Evolutionary conservation across 2,113 vertebrate species (phyloP).

Genomic region (Verasper variegatus): DNA sequence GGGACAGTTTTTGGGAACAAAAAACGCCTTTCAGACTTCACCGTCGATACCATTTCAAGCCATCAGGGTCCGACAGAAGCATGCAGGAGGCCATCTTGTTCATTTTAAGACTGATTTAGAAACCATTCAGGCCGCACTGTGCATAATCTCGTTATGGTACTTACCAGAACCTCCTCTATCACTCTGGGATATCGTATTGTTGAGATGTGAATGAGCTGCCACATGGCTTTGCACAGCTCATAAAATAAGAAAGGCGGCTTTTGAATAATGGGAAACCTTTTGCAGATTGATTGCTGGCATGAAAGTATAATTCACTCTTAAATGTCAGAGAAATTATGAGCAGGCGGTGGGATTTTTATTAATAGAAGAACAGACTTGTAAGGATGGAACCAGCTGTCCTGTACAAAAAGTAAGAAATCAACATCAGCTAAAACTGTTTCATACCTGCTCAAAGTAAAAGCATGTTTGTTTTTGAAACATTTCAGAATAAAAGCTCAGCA

Average conservation of each 20-base stretch:
- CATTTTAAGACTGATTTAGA: slow-evolving; percentile 54
- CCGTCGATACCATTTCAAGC: slow-evolving; percentile 34
- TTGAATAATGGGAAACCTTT: slow-evolving; percentile 27
- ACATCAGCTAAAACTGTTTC: background rate
- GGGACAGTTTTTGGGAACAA: slow-evolving; percentile 33
- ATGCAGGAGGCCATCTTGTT: slow-evolving; percentile 38
- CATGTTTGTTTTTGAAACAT: too few species aligned
- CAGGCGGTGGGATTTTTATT: slow-evolving; percentile 6
- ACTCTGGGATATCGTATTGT: slow-evolving; percentile 29
- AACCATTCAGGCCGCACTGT: slow-evolving; percentile 37
- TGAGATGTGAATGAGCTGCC: slow-evolving; percentile 41
- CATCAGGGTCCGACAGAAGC: slow-evolving; percentile 24
- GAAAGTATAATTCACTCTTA: slow-evolving; percentile 32
- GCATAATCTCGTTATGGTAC: slow-evolving; percentile 34
- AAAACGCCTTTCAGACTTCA: slow-evolving; percentile 33
- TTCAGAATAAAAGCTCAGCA: too few species aligned
- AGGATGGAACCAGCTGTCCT: background rate
- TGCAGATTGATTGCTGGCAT: slow-evolving; percentile 23
- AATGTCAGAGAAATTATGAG: slow-evolving; percentile 42
- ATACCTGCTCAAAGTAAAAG: too few species aligned
- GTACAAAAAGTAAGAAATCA: background rate
- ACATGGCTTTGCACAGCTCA: slow-evolving; percentile 27
- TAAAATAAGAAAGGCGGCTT: slow-evolving; percentile 25
- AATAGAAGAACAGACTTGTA: slow-evolving; percentile 12
- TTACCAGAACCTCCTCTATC: slow-evolving; percentile 29